phyloP scores from a whole-genome alignment of 2,797 vertebrate species.

The Sebastiscus albofasciatus region DNA sequence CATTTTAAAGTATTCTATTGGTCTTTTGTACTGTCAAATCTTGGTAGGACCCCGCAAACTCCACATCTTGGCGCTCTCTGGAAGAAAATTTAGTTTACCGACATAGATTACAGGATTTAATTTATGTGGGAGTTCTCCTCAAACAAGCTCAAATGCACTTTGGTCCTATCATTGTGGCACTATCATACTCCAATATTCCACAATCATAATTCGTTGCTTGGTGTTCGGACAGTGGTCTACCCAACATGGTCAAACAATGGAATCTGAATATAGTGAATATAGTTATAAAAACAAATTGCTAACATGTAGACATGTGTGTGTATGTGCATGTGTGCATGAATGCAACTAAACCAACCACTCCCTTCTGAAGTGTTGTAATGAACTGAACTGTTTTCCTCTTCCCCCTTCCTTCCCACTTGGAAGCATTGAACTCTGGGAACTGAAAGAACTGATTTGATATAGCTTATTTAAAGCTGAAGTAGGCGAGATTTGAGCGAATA shows the following conservation, averaged over 20 bases:
- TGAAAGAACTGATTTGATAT: no score
- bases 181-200: neutral
- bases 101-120: no score
- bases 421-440: no score
- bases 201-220: neutral
- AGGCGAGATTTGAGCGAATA: no score
- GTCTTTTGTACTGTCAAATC: accelerated
- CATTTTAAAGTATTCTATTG: neutral
- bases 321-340: neutral
- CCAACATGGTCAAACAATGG: neutral
- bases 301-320: no score
- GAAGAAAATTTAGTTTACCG: no score
- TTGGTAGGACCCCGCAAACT: neutral
- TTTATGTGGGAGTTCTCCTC: neutral
- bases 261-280: neutral
- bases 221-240: neutral
- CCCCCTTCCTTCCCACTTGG: no score
- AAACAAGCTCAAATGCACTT: neutral
- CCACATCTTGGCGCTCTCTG: neutral
- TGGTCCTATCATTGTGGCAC: neutral
- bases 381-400: no score
- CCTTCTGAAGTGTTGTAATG: no score
- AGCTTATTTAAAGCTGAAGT: no score
- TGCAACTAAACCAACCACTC: no score
- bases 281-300: no score